Evolutionary conservation across 1,140 invertebrate species (phyloP), one percentile per base, ranked within the genome.

Genomic region (Gonioctena quinquepunctata): DNA sequence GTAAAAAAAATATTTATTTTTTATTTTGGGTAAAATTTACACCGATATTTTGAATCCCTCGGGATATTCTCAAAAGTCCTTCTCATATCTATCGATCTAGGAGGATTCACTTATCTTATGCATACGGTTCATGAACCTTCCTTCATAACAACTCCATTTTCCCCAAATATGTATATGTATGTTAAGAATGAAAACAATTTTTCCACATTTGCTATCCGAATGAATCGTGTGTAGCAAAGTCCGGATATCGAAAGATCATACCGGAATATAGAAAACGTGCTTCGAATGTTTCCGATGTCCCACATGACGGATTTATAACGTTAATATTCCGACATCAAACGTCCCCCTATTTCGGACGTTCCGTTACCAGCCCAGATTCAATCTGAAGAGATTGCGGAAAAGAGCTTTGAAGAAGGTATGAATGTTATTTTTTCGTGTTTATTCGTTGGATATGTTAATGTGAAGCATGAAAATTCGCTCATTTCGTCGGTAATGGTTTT

Each of bases 281-380:
- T 25, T 62, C 27, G 69, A 70, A 70, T 70, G 59, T 66, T 57
- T 48, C 56, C 69, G 69, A 61, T 71, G 69, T 71, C 69, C 69
- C 69, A 71, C 69, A 71, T 68, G 57, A 71, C 48, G 69, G 63
- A 67, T 71, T 61, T 68, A 67, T 66, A 54, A 66, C 65, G 56
- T 61, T 67, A 50, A 60, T 66, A 62, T 56, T 68, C 66, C 64
- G 69, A 59, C 66, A 65, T 54, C 63, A 67, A 65, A 54, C n/a
- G n/a, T n/a, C n/a, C n/a, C n/a, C n/a, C n/a, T 42, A 13, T 42
- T 42, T 42, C 33, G 33, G 33, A 42, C 33, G 33, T 42, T 42
- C 33, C 33, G 33, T 42, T 13, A 42, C 16, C 33, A n/a, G 33
- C 33, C 33, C 33, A 42, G 33, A 42, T 42, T 42, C 33, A 11